Base-by-base conservation (phyloP, 2,888 invertebrate species). In the Macaria liturata region DNA sequence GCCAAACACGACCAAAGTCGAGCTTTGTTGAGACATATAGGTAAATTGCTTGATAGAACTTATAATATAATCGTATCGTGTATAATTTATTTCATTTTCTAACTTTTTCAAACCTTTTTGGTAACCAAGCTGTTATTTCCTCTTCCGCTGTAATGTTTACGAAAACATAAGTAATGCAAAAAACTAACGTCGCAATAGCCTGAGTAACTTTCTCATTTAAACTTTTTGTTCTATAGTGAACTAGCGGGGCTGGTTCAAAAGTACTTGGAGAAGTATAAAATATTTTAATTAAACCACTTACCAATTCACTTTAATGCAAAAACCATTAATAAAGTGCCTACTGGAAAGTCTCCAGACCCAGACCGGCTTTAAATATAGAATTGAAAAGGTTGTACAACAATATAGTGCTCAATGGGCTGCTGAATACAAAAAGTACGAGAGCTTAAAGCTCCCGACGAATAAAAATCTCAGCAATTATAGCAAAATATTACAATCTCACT, bases 221-320 rank as follows among this genome's bases (percentile, higher is more conserved):
- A 52, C 59, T 52, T 55, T 32, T 42, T 52, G 50, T 45, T 55
- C 30, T 48, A 59, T 39, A 55, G 44, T 40, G 37, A 55, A 60
- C 59, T 48, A 45, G 44, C 34, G 37, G 7, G 32, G 55, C 52
- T 52, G 39, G 52, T 44, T 48, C 20, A 49, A 34, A 30, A 50
- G 34, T 50, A 54, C 59, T 47, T 45, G 32, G 54, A 55, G 49
- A 49, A 46, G 55, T 56, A 60, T 60, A 56, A 60, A 60, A 55
- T 49, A 55, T 83, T 84, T 86, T 86, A 86, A 86, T 86, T 84
- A 86, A 81, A 75, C 76, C 81, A 81, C 83, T 86, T 74, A 71
- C 58, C 59, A 3, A 4, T 8, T n/a, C 65, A 61, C 68, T 68
- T 67, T 66, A 46, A 20, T 45, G 44, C 50, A 40, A 31, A 69